Evolutionary conservation across 2,797 vertebrate species (phyloP).

Genomic region (Octomys mimax): DNA sequence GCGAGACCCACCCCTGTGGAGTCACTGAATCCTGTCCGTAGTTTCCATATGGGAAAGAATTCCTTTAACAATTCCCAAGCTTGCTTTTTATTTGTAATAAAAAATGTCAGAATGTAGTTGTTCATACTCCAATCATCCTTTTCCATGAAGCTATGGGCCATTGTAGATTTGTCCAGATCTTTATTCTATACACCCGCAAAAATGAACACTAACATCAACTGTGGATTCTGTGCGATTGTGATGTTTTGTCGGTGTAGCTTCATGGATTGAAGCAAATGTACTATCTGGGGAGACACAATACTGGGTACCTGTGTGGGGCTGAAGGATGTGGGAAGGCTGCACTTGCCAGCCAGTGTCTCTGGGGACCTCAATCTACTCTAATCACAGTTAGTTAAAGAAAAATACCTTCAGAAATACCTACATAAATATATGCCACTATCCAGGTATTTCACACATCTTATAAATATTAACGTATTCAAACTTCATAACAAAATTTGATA

Average conservation of each 20-base stretch:
- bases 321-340: background rate
- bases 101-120: background rate
- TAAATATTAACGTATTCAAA: background rate
- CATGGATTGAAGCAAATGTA: background rate
- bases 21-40: background rate
- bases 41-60: background rate
- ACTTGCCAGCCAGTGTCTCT: background rate
- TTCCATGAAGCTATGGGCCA: background rate
- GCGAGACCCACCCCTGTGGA: background rate
- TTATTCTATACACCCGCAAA: background rate
- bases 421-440: background rate
- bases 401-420: background rate
- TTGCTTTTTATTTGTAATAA: background rate
- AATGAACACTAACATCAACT: background rate
- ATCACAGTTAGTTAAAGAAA: background rate
- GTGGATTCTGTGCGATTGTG: background rate
- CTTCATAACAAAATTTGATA: background rate
- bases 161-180: background rate
- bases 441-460: background rate
- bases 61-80: background rate
- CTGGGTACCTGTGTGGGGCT: fast-evolving
- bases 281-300: background rate
- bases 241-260: background rate
- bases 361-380: background rate
- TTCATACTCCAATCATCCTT: background rate